Percentiles rank a stretch among this genome's conserved stretches.
Evolutionary conservation across 2,797 vertebrate genomes (phyloP).

Genomic region (Hybognathus amarus): DNA sequence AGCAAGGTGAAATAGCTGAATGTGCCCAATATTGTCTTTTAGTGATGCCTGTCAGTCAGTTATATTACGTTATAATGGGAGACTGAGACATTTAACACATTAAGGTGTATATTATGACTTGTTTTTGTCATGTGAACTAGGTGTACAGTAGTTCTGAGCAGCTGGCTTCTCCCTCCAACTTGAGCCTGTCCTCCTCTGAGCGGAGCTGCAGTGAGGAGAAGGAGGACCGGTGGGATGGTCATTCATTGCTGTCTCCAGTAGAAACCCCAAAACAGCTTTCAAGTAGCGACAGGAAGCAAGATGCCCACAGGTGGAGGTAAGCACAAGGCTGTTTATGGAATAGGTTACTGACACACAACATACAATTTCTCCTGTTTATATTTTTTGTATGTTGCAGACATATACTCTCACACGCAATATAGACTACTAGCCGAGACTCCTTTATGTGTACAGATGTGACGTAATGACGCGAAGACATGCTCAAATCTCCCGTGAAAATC

Average conservation of each 20-base stretch:
- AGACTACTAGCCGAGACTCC: too few species aligned
- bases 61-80: neutral
- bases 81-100: neutral
- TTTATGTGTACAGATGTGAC: too few species aligned
- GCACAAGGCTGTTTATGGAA: constrained; percentile 14
- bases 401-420: too few species aligned
- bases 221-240: constrained; percentile 80
- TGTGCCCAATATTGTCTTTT: neutral
- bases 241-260: constrained; percentile 48
- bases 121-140: constrained; percentile 70
- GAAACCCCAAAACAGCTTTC: constrained; percentile 58
- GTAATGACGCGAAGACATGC: too few species aligned
- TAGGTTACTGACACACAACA: neutral
- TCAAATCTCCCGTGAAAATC: too few species aligned
- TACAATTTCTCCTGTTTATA: neutral
- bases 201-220: constrained; percentile 91
- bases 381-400: neutral
- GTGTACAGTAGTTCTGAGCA: constrained; percentile 97
- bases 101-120: constrained; percentile 3
- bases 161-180: constrained; percentile 85
- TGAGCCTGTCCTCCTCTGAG: constrained; percentile 83
- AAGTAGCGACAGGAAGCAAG: constrained; percentile 63
- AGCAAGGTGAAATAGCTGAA: constrained; percentile 85
- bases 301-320: constrained; percentile 75
- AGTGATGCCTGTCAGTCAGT: neutral